These are phyloP conservation scores for Leucoraja erinaceus DNA, from an alignment of 2,113 vertebrate genomes.

Conservation along the genomic window DNA sequence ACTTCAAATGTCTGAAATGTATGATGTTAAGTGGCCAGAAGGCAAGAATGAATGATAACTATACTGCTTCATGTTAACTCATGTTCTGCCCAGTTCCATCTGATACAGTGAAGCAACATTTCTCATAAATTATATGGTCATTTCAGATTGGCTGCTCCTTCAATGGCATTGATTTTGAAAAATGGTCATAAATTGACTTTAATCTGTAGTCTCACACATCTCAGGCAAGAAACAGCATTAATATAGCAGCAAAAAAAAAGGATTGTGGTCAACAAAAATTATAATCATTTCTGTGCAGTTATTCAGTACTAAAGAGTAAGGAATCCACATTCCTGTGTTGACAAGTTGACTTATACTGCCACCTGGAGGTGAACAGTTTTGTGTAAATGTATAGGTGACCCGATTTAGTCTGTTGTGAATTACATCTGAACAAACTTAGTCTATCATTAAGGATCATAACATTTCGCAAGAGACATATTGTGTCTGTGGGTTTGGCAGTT, in stretches of 20 bases:
- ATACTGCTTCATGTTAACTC: not conserved
- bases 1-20: not conserved
- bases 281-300: not conserved
- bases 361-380: slow-evolving; percentile 13
- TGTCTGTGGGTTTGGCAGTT: not conserved
- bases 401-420: not conserved
- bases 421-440: not conserved
- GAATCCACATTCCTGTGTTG: not conserved
- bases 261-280: not conserved
- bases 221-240: not conserved
- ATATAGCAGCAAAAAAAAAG: not conserved
- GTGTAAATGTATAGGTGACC: not conserved
- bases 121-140: no score
- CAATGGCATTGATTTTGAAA: not conserved
- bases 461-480: not conserved
- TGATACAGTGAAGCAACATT: not conserved
- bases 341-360: slow-evolving; percentile 15
- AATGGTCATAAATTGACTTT: not conserved
- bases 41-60: not conserved
- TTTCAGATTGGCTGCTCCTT: not conserved
- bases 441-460: not conserved
- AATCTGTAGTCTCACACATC: not conserved
- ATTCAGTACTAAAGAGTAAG: not conserved
- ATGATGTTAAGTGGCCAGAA: not conserved
- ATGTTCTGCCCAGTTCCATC: not conserved